Evolutionary conservation across 2,888 invertebrate genomes (phyloP).

Genomic region (Idaea biselata): DNA sequence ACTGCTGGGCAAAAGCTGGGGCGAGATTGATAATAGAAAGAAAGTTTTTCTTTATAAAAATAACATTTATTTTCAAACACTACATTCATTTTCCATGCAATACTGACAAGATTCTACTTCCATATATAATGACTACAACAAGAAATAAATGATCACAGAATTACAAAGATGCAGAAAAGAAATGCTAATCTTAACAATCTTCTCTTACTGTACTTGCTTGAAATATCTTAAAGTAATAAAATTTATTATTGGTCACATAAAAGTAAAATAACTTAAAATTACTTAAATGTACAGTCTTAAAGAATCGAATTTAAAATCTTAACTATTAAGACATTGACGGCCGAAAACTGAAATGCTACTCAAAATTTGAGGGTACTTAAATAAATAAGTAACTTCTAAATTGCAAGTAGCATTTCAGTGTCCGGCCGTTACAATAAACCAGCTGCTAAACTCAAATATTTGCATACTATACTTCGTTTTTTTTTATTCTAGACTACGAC

Average conservation of each 20-base stretch:
- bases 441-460: too few species aligned
- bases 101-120: constrained; percentile 68
- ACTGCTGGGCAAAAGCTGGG: too few species aligned
- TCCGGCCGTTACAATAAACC: too few species aligned
- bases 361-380: too few species aligned
- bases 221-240: constrained; percentile 64
- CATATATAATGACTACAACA: constrained; percentile 66
- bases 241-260: constrained; percentile 67
- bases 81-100: constrained; percentile 74
- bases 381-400: too few species aligned
- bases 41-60: constrained; percentile 56
- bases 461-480: too few species aligned
- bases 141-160: constrained; percentile 75
- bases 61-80: constrained; percentile 76
- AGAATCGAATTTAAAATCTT: constrained; percentile 50
- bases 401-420: too few species aligned
- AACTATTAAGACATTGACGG: constrained; percentile 36
- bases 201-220: constrained; percentile 67
- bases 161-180: constrained; percentile 68
- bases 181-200: constrained; percentile 60
- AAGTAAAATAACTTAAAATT: constrained; percentile 70
- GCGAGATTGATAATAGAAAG: constrained; percentile 16
- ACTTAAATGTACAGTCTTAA: constrained; percentile 66
- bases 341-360: too few species aligned
- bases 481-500: too few species aligned